These are phyloP conservation scores for Scaptomyza montana DNA, from an alignment of 1,140 invertebrate species.

Conservation along the genomic window DNA sequence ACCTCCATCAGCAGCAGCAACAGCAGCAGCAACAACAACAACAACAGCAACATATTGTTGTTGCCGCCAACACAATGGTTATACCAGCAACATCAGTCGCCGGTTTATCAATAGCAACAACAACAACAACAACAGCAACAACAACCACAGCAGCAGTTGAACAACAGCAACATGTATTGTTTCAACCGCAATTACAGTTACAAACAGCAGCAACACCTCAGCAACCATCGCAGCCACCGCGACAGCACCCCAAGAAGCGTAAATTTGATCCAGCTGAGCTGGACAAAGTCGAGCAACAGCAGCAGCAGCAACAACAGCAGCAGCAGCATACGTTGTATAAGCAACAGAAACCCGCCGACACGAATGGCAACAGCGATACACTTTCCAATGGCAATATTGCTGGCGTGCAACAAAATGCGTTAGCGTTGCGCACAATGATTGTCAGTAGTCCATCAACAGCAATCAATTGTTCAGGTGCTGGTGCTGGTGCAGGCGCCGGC, in stretches of 20 bases:
- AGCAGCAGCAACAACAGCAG: slow-evolving; percentile 41
- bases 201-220: slow-evolving; percentile 68
- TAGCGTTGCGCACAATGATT: slow-evolving; percentile 62
- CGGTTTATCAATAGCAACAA: slow-evolving; percentile 72
- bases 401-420: slow-evolving; percentile 59
- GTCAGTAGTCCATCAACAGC: slow-evolving; percentile 47
- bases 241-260: slow-evolving; percentile 93
- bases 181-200: slow-evolving; percentile 71
- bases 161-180: slow-evolving; percentile 66
- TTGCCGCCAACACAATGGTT: slow-evolving; percentile 78
- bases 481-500: slow-evolving; percentile 71
- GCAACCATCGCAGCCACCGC: slow-evolving; percentile 84
- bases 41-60: slow-evolving; percentile 61
- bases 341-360: slow-evolving; percentile 53
- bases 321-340: slow-evolving; percentile 56
- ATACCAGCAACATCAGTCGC: slow-evolving; percentile 76
- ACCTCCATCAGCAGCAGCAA: slow-evolving; percentile 44
- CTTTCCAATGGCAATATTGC: slow-evolving; percentile 67
- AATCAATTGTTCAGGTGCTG: slow-evolving; percentile 46
- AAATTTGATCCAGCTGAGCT: slow-evolving; percentile 93
- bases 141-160: slow-evolving; percentile 41
- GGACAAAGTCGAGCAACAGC: slow-evolving; percentile 86
- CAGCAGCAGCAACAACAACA: slow-evolving; percentile 36
- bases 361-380: slow-evolving; percentile 53
- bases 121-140: slow-evolving; percentile 52